These are phyloP conservation scores for Lycaon pictus DNA, from an alignment of 2,113 vertebrate species.

Conservation along the genomic window DNA sequence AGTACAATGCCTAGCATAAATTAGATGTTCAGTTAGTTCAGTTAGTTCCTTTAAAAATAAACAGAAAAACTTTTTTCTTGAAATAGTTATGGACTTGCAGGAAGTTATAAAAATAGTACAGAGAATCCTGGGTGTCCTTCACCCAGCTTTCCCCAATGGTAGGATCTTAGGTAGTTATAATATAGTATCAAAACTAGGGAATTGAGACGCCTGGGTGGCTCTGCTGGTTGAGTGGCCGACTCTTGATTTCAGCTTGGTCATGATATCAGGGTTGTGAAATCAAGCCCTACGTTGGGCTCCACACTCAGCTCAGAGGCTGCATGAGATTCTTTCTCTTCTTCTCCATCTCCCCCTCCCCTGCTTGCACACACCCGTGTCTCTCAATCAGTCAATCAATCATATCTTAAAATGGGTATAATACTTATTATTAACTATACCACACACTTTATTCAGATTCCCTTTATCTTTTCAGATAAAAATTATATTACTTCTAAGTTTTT, in stretches of 20 bases:
- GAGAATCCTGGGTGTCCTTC: background rate
- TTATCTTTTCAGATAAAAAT: constrained; percentile 32
- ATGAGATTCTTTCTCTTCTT: background rate
- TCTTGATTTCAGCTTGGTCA: background rate
- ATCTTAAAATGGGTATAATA: background rate
- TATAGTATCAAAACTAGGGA: constrained; percentile 5
- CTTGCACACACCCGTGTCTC: no score
- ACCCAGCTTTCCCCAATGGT: background rate
- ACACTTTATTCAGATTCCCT: background rate
- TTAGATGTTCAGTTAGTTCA: background rate
- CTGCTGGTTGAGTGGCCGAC: background rate
- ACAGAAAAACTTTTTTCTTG: background rate
- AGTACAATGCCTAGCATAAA: background rate
- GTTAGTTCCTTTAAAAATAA: background rate
- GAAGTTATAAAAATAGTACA: constrained; percentile 19
- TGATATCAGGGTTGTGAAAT: background rate
- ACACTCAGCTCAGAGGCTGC: background rate
- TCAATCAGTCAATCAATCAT: background rate
- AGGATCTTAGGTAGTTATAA: background rate
- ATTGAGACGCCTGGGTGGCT: background rate
- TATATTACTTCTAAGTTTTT: constrained; percentile 29
- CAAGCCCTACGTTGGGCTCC: background rate
- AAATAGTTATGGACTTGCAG: constrained; percentile 11
- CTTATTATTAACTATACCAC: background rate
- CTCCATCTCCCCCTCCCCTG: no score